Evolutionary conservation across 2,797 vertebrate genomes (phyloP).

Genomic region (Poecile montanus): DNA sequence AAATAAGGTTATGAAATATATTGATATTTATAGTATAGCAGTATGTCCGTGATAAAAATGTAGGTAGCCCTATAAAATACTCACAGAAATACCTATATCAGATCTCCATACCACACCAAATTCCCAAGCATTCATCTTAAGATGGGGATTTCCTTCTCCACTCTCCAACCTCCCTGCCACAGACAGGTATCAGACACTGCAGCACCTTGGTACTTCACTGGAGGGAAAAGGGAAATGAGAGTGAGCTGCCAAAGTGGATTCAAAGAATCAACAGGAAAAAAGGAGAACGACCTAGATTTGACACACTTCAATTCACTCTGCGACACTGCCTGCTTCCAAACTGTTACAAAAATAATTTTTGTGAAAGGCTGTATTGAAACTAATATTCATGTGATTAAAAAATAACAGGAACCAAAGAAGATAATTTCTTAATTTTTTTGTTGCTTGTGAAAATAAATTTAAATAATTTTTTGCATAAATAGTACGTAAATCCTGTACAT

Average conservation of each 20-base stretch:
- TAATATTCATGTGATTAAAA: background rate
- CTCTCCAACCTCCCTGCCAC: background rate
- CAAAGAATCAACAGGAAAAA: background rate
- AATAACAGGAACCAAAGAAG: background rate
- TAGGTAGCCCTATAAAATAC: background rate
- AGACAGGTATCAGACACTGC: background rate
- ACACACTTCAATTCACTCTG: background rate
- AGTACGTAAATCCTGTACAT: background rate
- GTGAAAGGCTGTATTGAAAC: background rate
- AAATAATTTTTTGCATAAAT: background rate
- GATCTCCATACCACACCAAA: background rate
- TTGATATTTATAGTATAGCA: background rate
- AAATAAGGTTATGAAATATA: background rate
- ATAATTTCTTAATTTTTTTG: background rate
- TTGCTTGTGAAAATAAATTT: background rate
- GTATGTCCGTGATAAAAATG: background rate
- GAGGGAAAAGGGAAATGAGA: background rate
- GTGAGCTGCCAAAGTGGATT: background rate
- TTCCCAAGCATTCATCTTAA: background rate
- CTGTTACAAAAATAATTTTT: background rate
- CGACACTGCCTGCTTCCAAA: background rate
- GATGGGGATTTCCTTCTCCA: background rate
- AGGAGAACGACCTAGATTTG: fast-evolving
- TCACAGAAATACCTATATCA: background rate
- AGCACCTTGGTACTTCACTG: background rate